Conservation (phyloP, 2,113 vertebrate genomes). For the Percina caprodes region DNA sequence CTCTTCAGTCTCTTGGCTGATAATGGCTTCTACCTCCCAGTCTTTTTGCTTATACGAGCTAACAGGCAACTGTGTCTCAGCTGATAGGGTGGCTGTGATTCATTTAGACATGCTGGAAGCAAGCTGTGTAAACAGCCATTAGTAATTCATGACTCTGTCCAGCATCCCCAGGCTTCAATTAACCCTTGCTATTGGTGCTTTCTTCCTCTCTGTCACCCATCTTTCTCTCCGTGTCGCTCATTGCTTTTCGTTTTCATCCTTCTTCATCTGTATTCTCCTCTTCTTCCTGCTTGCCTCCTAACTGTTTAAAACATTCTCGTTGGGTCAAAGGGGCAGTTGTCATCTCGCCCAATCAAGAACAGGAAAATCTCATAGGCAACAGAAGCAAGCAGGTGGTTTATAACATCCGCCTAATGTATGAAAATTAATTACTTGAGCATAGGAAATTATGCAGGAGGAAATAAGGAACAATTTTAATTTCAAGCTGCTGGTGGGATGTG, state of each 20-base stretch:
- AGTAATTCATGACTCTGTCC: slow-evolving; percentile 82
- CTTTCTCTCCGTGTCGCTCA: slow-evolving; percentile 59
- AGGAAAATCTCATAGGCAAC: slow-evolving; percentile 6
- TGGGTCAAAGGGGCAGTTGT: slow-evolving; percentile 22
- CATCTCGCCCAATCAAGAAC: slow-evolving; percentile 17
- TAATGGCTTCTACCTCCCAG: slow-evolving; percentile 49
- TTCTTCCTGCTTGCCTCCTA: slow-evolving; percentile 38
- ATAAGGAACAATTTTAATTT: slow-evolving; percentile 27
- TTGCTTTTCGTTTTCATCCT: slow-evolving; percentile 40
- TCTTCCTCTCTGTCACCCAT: slow-evolving; percentile 48
- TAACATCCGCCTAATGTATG: slow-evolving; percentile 27
- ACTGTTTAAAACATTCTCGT: slow-evolving; percentile 35
- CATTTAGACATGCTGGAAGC: slow-evolving; percentile 76
- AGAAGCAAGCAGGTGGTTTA: slow-evolving; percentile 40
- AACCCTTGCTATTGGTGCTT: slow-evolving; percentile 71
- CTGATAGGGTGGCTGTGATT: slow-evolving; percentile 76
- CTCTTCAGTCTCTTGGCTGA: slow-evolving; percentile 39
- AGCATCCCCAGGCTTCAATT: slow-evolving; percentile 78
- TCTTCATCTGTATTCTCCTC: slow-evolving; percentile 51
- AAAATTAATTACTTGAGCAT: slow-evolving; percentile 32
- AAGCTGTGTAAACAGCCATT: slow-evolving; percentile 83
- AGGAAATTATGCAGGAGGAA: slow-evolving; percentile 33
- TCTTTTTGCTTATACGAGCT: slow-evolving; percentile 43
- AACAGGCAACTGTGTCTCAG: slow-evolving; percentile 57
- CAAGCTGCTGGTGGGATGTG: slow-evolving; percentile 27